Evolutionary conservation across 2,797 vertebrate genomes (phyloP).

Genomic region (Buceros bicornis): DNA sequence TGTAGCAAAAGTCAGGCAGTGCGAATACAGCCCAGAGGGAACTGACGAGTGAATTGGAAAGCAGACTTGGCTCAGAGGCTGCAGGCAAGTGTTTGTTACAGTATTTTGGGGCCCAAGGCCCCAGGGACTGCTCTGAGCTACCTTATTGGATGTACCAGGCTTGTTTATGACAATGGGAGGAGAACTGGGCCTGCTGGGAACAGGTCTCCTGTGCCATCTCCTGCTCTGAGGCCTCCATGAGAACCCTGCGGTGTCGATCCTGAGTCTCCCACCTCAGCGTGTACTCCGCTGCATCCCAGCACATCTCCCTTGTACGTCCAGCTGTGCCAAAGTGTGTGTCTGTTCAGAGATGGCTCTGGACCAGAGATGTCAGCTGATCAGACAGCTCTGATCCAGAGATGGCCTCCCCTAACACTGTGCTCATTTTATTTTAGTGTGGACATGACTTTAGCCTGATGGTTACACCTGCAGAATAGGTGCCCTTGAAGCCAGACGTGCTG

Average conservation of each 20-base stretch:
- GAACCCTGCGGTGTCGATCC: rapidly evolving
- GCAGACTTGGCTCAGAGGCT: neutral
- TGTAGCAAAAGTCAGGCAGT: neutral
- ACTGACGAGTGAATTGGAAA: neutral
- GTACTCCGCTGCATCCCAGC: neutral
- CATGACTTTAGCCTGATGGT: neutral
- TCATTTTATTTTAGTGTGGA: rapidly evolving
- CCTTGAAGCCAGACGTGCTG: neutral
- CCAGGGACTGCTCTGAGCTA: neutral
- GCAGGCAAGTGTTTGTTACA: neutral
- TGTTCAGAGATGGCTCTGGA: rapidly evolving
- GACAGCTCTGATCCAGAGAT: no score
- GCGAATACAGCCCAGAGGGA: neutral
- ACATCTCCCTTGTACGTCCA: rapidly evolving
- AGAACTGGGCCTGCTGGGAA: neutral
- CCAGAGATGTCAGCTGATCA: no score
- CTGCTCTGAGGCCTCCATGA: neutral
- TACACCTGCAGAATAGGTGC: neutral
- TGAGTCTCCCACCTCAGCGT: neutral
- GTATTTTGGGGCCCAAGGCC: neutral
- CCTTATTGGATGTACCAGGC: neutral
- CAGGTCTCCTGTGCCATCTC: rapidly evolving
- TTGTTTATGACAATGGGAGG: neutral
- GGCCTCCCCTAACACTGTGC: neutral
- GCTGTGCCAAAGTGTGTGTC: rapidly evolving